Conservation (phyloP, 2,888 invertebrate genomes). For the Adelphocoris suturalis region DNA sequence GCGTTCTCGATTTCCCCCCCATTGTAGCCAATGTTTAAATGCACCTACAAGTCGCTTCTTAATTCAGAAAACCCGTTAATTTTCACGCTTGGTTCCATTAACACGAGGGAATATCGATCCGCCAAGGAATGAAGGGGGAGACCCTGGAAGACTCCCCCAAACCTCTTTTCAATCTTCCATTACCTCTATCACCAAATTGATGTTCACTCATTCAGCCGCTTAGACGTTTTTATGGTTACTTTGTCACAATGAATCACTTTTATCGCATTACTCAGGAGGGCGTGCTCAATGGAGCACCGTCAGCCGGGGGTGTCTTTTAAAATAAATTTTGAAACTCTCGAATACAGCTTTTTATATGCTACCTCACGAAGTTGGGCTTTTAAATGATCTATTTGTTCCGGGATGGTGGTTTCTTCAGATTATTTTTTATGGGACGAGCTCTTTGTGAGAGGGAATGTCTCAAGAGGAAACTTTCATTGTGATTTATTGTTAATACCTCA, state of each 20-base stretch:
- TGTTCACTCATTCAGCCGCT: slow-evolving; percentile 64
- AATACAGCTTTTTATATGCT: slow-evolving; percentile 65
- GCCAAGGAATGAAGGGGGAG: neutral
- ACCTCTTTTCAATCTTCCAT: slow-evolving; percentile 68
- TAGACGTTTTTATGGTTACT: slow-evolving; percentile 69
- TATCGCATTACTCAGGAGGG: slow-evolving; percentile 65
- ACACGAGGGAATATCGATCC: slow-evolving; percentile 7
- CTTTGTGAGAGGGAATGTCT: neutral
- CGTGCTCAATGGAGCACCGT: neutral
- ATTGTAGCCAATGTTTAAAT: too few species aligned
- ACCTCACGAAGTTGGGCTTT: slow-evolving; percentile 59
- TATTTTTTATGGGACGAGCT: slow-evolving; percentile 22
- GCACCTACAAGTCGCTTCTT: neutral
- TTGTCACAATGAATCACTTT: slow-evolving; percentile 71
- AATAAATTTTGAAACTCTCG: slow-evolving; percentile 63
- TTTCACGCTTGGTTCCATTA: neutral
- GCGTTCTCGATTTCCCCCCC: too few species aligned
- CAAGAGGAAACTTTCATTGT: too few species aligned
- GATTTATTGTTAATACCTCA: too few species aligned
- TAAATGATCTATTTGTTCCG: slow-evolving; percentile 26
- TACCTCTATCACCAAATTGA: slow-evolving; percentile 70
- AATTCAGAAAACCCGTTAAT: neutral
- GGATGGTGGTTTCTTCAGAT: slow-evolving; percentile 9
- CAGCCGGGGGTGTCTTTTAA: slow-evolving; percentile 43
- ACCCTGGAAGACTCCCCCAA: neutral